phyloP scores from a whole-genome alignment of 2,113 vertebrate species.

The Zosterops lateralis region DNA sequence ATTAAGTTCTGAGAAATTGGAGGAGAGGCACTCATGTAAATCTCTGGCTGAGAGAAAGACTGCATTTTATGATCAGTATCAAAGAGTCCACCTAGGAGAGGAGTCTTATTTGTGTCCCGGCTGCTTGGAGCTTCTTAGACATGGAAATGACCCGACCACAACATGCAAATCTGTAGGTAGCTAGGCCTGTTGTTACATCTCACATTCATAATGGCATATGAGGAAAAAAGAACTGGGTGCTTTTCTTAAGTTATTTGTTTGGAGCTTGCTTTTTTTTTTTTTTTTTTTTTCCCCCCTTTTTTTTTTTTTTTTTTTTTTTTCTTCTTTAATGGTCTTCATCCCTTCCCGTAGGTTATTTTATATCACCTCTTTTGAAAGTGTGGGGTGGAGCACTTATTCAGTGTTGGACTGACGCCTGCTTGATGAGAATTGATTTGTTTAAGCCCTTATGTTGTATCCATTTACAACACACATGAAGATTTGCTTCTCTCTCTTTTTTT shows the following conservation, averaged over 20 bases:
- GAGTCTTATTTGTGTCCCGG: neutral
- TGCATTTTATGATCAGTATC: neutral
- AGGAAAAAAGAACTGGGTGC: neutral
- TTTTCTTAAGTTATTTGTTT: neutral
- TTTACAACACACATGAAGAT: neutral
- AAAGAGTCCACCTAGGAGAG: neutral
- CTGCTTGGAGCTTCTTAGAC: neutral
- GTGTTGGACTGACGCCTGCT: neutral
- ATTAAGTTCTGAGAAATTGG: neutral
- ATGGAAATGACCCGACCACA: neutral
- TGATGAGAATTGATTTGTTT: neutral
- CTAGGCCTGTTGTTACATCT: neutral
- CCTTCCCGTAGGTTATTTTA: neutral
- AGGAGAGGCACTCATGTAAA: neutral
- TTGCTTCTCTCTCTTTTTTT: neutral
- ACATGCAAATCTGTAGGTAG: neutral
- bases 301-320: neutral
- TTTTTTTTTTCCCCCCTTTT: neutral
- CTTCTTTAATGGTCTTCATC: neutral
- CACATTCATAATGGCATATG: neutral
- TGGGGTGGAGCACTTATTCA: neutral
- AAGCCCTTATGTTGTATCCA: neutral
- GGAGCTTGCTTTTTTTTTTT: neutral
- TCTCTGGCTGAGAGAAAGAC: neutral
- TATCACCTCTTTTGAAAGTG: neutral